Evolutionary conservation across 2,113 vertebrate species (phyloP).

Genomic region (Morphnarchus princeps): DNA sequence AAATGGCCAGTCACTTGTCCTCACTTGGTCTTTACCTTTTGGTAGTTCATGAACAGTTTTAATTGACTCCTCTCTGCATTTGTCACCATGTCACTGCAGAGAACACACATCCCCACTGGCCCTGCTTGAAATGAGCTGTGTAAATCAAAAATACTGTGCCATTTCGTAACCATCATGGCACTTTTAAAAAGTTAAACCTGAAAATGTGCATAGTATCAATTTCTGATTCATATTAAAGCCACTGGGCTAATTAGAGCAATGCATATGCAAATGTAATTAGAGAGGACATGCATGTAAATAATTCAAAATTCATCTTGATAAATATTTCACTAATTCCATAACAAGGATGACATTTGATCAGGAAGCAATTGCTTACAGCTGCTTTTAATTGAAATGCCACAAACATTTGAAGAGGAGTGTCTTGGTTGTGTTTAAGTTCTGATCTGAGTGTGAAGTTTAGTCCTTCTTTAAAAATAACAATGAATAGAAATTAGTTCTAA

Average conservation of each 20-base stretch:
- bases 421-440: background rate
- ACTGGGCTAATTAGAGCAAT: background rate
- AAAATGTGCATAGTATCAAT: background rate
- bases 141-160: background rate
- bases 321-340: conserved; percentile 24
- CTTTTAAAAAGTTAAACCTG: background rate
- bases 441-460: background rate
- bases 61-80: background rate
- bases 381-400: background rate
- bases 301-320: background rate
- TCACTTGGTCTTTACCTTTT: background rate
- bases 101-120: background rate
- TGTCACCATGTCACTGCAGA: background rate
- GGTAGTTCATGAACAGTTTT: background rate
- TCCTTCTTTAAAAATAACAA: background rate
- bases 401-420: background rate
- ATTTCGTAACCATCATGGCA: background rate
- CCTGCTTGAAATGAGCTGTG: background rate
- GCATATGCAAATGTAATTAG: conserved; percentile 42
- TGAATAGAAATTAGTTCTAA: background rate
- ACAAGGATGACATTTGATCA: conserved; percentile 21
- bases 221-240: background rate
- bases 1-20: background rate
- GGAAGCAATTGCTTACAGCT: background rate
- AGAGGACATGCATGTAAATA: background rate